These are phyloP conservation scores for Jordanella pulchra DNA, from an alignment of 2,797 vertebrate species.

Conservation along the genomic window DNA sequence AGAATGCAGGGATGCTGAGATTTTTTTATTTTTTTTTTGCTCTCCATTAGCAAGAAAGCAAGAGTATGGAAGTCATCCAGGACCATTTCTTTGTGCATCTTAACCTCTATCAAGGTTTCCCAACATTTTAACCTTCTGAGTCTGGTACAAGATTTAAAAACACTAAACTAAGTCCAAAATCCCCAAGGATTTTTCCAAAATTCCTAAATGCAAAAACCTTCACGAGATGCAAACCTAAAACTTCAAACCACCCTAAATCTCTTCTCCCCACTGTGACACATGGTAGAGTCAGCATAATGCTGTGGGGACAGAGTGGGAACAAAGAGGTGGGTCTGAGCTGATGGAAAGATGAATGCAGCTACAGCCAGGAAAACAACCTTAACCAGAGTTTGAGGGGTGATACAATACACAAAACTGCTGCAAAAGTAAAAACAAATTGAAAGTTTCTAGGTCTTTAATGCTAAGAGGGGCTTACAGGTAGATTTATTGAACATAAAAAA, in stretches of 20 bases:
- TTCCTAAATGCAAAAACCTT: neutral
- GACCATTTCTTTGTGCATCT: constrained; percentile 2
- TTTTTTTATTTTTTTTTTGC: constrained; percentile 11
- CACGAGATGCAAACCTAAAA: neutral
- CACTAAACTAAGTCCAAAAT: neutral
- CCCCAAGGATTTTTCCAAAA: neutral
- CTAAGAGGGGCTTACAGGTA: neutral
- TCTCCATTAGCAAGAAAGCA: constrained; percentile 1
- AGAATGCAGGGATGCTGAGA: constrained; percentile 56
- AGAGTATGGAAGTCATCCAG: constrained; percentile 4
- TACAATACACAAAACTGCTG: neutral
- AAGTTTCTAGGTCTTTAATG: neutral
- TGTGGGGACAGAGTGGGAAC: neutral
- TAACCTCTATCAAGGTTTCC: too few species aligned
- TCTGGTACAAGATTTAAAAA: neutral
- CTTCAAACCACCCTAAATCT: neutral
- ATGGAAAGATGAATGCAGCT: neutral
- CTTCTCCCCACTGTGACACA: neutral
- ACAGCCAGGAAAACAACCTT: neutral
- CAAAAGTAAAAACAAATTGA: neutral
- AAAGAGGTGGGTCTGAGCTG: neutral
- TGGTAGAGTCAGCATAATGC: neutral
- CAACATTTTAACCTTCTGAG: neutral
- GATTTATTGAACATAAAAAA: neutral
- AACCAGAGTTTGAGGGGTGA: neutral